Evolutionary conservation across 2,888 invertebrate species (phyloP).

Genomic region (Apoderus coryli): DNA sequence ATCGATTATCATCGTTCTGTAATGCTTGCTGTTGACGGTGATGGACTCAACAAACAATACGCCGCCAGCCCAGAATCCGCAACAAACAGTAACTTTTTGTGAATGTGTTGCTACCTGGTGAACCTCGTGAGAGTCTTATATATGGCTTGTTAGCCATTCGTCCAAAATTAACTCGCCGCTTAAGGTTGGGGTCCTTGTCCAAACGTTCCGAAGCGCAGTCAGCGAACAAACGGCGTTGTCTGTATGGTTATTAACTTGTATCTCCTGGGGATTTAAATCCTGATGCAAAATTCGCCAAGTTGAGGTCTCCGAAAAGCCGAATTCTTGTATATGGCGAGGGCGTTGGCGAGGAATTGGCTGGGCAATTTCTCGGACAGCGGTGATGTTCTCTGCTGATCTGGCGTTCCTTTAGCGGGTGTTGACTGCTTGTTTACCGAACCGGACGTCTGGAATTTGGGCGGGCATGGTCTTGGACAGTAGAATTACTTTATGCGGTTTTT

Average conservation of each 20-base stretch:
- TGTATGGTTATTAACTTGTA: constrained; percentile 1
- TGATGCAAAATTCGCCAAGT: constrained; percentile 3
- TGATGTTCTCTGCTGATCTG: constrained; percentile 2
- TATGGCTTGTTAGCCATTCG: background rate
- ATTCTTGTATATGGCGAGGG: constrained; percentile 2
- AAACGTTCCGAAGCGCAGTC: constrained; percentile 1
- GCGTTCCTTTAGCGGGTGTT: constrained; percentile 2
- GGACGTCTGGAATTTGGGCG: constrained; percentile 1
- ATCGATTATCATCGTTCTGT: constrained; percentile 2
- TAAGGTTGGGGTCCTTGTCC: constrained; percentile 2
- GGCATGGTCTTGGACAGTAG: no score
- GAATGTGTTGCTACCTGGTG: constrained; percentile 9
- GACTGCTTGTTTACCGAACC: constrained; percentile 3
- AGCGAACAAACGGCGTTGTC: constrained; percentile 3
- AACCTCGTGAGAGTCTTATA: constrained; percentile 3
- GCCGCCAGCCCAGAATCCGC: constrained; percentile 11
- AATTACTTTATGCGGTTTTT: no score
- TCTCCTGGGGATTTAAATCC: constrained; percentile 2
- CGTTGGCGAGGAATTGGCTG: background rate
- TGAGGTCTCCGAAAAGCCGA: constrained; percentile 1
- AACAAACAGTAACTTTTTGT: constrained; percentile 12
- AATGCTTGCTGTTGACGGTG: constrained; percentile 4
- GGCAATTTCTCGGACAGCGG: constrained; percentile 1
- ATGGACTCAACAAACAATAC: constrained; percentile 10
- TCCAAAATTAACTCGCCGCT: background rate